A percentile compares a stretch with the other conserved stretches of the same genome.
Evolutionary conservation across 2,888 invertebrate species (phyloP).

Genomic region (Tetragonula carbonaria): DNA sequence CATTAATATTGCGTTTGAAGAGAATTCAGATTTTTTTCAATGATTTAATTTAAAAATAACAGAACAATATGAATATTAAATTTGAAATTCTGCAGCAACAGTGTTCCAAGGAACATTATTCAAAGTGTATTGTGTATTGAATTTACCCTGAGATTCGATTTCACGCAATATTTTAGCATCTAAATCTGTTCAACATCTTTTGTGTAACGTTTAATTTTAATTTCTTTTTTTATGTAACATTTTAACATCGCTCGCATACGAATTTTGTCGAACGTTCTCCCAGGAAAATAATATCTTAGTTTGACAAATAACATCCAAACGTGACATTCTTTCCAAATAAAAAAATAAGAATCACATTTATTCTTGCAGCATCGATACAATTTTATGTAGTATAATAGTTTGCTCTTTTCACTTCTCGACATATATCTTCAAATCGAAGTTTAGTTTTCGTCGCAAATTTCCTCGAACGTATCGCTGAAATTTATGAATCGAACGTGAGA

Average conservation of each 20-base stretch:
- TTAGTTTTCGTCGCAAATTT: conserved; percentile 1
- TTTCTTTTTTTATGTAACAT: too few relatives aligned
- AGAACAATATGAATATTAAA: background rate
- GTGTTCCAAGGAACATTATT: background rate
- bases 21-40: background rate
- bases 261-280: background rate
- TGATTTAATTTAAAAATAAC: background rate
- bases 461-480: background rate
- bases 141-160: background rate
- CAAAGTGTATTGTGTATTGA: background rate
- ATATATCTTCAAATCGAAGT: background rate
- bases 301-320: background rate
- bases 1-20: background rate
- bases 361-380: background rate
- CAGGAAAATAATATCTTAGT: background rate
- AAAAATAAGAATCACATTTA: background rate
- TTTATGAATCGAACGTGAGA: conserved; percentile 35
- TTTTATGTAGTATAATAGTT: background rate
- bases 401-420: background rate
- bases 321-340: background rate
- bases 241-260: background rate
- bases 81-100: background rate
- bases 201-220: background rate
- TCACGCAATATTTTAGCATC: background rate
- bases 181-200: background rate